Conservation (phyloP, 64 coral and sea anemone genomes). For the Montipora cactus region DNA sequence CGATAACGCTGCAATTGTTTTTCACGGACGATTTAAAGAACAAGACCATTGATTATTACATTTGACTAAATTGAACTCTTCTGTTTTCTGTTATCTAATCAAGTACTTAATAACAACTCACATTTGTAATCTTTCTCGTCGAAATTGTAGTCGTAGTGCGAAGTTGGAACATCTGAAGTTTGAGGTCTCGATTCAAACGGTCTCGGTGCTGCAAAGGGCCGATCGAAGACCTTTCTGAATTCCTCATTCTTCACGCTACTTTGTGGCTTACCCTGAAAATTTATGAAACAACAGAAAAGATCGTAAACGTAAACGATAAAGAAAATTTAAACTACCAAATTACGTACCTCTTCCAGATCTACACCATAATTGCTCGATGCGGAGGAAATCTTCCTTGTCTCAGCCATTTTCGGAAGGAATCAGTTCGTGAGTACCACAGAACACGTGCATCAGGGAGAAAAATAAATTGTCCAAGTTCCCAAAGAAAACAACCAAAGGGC, state of each 20-base stretch:
- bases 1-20: background rate
- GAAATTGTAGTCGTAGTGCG: constrained; percentile 80
- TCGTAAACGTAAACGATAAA: background rate
- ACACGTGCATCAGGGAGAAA: constrained; percentile 44
- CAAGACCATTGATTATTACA: background rate
- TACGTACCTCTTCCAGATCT: background rate
- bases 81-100: background rate
- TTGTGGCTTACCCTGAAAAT: constrained; percentile 49
- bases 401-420: constrained; percentile 62
- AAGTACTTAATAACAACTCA: constrained; percentile 22
- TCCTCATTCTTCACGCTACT: constrained; percentile 46
- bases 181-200: constrained; percentile 19
- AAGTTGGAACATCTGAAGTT: constrained; percentile 31
- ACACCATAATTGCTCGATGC: background rate
- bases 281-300: background rate
- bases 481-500: background rate
- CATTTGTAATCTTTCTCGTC: constrained; percentile 88
- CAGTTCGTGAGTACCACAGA: constrained; percentile 45
- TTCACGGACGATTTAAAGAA: background rate
- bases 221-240: constrained; percentile 70
- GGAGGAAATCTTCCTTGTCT: background rate
- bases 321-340: no score
- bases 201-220: constrained; percentile 65
- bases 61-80: background rate
- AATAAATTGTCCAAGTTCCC: constrained; percentile 13